Evolutionary conservation across 2,888 invertebrate species (phyloP).

Genomic region (Chymomyza fuscimana): DNA sequence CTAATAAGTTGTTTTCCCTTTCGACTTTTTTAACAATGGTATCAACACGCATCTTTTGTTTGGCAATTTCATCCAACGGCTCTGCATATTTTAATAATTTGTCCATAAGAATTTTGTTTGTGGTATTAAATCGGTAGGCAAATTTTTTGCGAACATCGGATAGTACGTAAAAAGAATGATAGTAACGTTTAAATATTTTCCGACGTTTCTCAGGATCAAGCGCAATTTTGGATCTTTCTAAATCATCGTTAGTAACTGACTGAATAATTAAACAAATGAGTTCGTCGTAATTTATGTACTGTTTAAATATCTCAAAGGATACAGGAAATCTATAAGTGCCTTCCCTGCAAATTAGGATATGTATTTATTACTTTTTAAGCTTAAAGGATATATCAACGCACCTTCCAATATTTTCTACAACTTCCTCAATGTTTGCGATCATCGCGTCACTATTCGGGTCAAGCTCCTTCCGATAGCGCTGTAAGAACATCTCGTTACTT

Average conservation of each 20-base stretch:
- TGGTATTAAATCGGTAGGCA: not conserved
- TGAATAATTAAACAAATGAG: not conserved
- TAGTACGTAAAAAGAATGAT: not conserved
- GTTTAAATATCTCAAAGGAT: constrained; percentile 21
- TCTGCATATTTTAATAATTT: not conserved
- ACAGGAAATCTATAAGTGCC: constrained; percentile 18
- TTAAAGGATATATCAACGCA: not conserved
- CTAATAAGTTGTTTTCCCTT: not conserved
- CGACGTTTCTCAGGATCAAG: not conserved
- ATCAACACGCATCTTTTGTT: not conserved
- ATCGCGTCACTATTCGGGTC: not conserved
- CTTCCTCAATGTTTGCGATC: not conserved
- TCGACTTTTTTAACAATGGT: not conserved
- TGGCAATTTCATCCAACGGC: not conserved
- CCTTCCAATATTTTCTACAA: not conserved
- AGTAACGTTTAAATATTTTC: constrained; percentile 7
- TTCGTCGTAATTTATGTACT: constrained; percentile 24
- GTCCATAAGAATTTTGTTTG: not conserved
- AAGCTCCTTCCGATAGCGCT: not conserved
- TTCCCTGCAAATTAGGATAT: not conserved
- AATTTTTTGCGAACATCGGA: not conserved
- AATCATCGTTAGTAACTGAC: not conserved
- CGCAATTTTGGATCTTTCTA: not conserved
- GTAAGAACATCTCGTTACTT: not conserved
- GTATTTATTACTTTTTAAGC: not conserved